Conservation (phyloP, 2,888 invertebrate genomes). For the Parascotia fuliginaria region DNA sequence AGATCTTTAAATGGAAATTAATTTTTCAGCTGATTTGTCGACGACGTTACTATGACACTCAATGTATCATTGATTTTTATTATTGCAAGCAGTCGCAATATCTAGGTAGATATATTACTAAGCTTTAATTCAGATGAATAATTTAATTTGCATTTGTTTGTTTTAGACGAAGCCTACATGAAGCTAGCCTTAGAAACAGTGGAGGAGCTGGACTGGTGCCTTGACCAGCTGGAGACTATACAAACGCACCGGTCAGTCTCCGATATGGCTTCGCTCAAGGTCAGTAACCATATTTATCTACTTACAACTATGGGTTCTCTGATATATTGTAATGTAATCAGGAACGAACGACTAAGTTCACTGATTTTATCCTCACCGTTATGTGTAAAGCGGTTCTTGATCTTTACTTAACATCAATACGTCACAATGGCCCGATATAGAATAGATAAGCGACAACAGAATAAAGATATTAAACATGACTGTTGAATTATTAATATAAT, state of each 20-base stretch:
- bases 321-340: conserved; percentile 6
- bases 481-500: conserved; percentile 11
- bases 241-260: conserved; percentile 99
- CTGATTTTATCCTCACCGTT: conserved; percentile 12
- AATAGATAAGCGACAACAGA: conserved; percentile 9
- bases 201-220: conserved; percentile 99
- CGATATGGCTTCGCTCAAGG: conserved; percentile 99
- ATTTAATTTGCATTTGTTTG: conserved; percentile 38
- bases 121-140: not conserved
- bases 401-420: conserved; percentile 21
- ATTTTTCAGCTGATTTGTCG: no score
- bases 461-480: conserved; percentile 5
- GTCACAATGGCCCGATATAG: conserved; percentile 21
- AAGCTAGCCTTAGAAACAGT: conserved; percentile 98
- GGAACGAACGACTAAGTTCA: conserved; percentile 3
- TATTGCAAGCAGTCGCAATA: no score
- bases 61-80: no score
- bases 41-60: no score
- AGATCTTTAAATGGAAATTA: no score
- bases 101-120: no score
- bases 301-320: conserved; percentile 29
- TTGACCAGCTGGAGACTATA: conserved; percentile 99
- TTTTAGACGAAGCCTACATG: conserved; percentile 95
- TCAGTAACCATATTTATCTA: conserved; percentile 69
- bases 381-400: conserved; percentile 27